These are phyloP conservation scores for Timema cristinae DNA, from an alignment of 2,888 invertebrate species.

Conservation along the genomic window DNA sequence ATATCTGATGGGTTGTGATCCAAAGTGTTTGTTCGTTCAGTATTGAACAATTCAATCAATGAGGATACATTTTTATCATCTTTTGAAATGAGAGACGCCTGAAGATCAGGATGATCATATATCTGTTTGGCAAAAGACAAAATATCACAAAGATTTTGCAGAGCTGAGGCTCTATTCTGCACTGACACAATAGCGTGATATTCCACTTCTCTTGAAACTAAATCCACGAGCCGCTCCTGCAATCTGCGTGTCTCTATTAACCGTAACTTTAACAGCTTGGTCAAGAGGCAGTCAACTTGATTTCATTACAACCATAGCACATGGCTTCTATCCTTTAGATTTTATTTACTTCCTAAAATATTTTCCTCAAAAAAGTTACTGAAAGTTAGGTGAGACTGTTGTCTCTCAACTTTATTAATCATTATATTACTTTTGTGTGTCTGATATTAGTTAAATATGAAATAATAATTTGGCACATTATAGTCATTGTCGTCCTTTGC, in stretches of 20 bases:
- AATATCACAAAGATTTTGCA: not conserved
- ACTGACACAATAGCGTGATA: not conserved
- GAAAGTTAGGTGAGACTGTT: no score
- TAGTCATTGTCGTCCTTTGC: no score
- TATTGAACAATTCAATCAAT: conserved; percentile 10
- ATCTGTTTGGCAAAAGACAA: not conserved
- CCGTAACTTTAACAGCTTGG: not conserved
- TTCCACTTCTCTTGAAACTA: not conserved
- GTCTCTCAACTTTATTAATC: no score
- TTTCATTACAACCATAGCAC: no score
- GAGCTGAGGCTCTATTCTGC: not conserved
- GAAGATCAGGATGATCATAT: conserved; percentile 2
- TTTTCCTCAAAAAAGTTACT: no score
- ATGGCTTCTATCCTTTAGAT: no score
- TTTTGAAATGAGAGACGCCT: not conserved
- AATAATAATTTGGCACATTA: no score
- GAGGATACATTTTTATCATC: not conserved
- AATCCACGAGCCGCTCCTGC: not conserved
- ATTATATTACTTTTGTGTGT: no score
- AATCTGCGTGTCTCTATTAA: not conserved
- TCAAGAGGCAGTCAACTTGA: not conserved
- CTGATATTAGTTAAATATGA: no score
- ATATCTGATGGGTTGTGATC: not conserved
- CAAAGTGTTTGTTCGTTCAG: not conserved
- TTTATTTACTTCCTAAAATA: no score